Base-by-base conservation (phyloP, 2,797 vertebrate genomes). In the Gymnodraco acuticeps region DNA sequence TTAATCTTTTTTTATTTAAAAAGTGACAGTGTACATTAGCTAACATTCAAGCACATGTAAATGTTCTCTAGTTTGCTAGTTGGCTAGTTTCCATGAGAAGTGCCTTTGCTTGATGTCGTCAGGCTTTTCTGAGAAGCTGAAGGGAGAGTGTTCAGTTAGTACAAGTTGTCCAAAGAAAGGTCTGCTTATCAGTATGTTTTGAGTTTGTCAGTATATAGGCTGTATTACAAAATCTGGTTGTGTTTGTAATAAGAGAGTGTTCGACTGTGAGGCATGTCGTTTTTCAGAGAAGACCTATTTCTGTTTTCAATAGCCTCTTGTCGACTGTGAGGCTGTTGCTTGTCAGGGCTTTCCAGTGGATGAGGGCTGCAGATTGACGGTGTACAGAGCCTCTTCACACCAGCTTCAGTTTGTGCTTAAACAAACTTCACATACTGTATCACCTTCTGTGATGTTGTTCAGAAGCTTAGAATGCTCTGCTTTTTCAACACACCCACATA, bases 231-330 rank as follows among this genome's bases (percentile, higher is more conserved):
- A 62, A 54, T 31, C 5, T 10, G 42, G 27, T 55, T 69, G 9
- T 59, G 10, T 51, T 64, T 52, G n/a, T 8, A n/a, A 16, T 52
- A 19, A 55, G 58, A 75, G 54, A 38, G 69, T 1, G 20, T 17
- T 64, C 1, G 11, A 56, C 70, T 15, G 43, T 46, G 66, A 72
- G 64, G 41, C 64, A 17, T 6, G 66, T 77, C 75, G 64, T 63
- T 82, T 67, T 73, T 82, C 64, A 71, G 70, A 81, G 72, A 7
- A 20, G 60, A 47, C 38, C 76, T 86, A 82, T 88, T 88, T 85
- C 70, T 43, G 78, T 72, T 78, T 82, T 73, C 74, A 80, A 58
- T 33, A 70, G 70, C 51, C 74, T 80, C 84, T 88, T 72, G 64
- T 76, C 64, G 78, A 53, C 5, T 19, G 60, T 43, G 11, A 81